Conservation (phyloP, 1,140 invertebrate genomes). For the Agrypnia vestita region DNA sequence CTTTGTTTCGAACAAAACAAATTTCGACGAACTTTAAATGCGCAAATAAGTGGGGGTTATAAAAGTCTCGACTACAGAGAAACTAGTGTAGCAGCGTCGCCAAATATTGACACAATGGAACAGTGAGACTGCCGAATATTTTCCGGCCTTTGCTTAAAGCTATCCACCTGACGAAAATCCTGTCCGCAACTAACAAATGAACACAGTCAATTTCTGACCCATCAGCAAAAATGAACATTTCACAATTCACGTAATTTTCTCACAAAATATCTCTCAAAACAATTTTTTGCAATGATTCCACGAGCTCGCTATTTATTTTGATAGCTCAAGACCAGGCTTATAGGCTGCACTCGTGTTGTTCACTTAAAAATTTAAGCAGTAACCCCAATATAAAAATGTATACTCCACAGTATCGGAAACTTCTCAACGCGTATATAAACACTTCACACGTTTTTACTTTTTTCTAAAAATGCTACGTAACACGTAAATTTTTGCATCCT, state of each 20-base stretch:
- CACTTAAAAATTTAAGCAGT: neutral
- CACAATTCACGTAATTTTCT: neutral
- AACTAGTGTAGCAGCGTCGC: constrained; percentile 32
- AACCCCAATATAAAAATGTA: too few relatives aligned
- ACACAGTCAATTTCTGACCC: neutral
- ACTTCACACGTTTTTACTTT: constrained; percentile 1
- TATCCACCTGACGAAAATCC: constrained; percentile 30
- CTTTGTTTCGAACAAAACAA: constrained; percentile 35
- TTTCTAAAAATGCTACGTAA: constrained; percentile 1
- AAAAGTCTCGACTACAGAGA: constrained; percentile 13
- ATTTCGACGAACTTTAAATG: constrained; percentile 11
- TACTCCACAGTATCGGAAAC: too few relatives aligned
- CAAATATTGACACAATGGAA: constrained; percentile 41
- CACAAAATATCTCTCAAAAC: too few relatives aligned
- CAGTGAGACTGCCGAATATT: constrained; percentile 18
- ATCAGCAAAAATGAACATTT: neutral
- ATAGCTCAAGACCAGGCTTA: constrained; percentile 5
- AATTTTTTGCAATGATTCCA: too few relatives aligned
- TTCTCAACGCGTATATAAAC: neutral
- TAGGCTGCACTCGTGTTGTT: neutral
- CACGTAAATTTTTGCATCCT: neutral
- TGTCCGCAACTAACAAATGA: neutral
- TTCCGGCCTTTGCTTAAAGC: constrained; percentile 27
- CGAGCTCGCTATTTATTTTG: neutral
- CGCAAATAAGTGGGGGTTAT: constrained; percentile 34